Base-by-base conservation (phyloP, 64 coral and sea anemone genomes). In the Porites australiensis region DNA sequence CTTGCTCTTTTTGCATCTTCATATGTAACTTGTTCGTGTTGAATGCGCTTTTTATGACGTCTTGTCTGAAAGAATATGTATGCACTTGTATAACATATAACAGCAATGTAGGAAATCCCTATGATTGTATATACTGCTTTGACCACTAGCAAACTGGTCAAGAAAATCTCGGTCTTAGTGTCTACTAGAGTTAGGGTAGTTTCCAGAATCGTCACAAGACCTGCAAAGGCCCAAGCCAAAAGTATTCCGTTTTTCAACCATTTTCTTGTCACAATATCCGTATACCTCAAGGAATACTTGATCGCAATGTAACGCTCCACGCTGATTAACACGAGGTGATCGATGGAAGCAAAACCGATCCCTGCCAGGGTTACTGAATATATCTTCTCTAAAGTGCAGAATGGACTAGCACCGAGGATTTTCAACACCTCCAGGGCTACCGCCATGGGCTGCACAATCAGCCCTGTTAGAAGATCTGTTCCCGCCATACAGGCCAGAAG, bases 291-390 rank as follows among this genome's bases (percentile, higher is more conserved):
- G 47, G 74, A 19, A 18, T n/a, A 4, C 9, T 51, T 76, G 13
- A 79, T 79, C 3, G 55, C 52, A 16, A 79, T 43, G 8, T 59
- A 79, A 3, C 77, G 77, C 13, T 79, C 77, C 10, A 60, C 19
- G 19, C 77, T 79, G 55, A 79, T 60, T 23, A 79, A 18, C 10
- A 79, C 52, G 4, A 79, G 77, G 13, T 79, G 77, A 2, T 55
- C 19, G 5, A 79, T 14, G 19, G 77, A 79, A 2, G 54, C 77
- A 43, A 58, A 59, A 7, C 19, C 10, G 27, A 54, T 9, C 7
- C 53, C 77, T 9, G 19, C 55, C 3, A 21, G 6, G 13, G 77
- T 2, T 13, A 53, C 21, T 2, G 21, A 22, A 20, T 27, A 22
- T 57, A 44, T 12, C 0, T 55, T 60, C 19, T 79, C 50, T 12